Base-by-base conservation (phyloP, 2,113 vertebrate species). In the Coptodon bakossiorum region DNA sequence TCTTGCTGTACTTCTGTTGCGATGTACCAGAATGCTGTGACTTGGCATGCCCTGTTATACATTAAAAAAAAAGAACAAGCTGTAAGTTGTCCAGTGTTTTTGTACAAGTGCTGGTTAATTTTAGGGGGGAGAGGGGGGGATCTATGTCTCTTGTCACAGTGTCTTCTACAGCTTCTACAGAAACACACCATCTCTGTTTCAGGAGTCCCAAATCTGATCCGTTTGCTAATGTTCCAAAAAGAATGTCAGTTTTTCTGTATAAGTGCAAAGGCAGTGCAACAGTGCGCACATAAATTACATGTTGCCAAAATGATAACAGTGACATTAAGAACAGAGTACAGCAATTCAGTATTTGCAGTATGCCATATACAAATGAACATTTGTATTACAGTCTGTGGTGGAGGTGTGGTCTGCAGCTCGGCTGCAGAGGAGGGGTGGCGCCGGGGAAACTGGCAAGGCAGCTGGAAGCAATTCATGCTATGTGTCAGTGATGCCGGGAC, bases 1-100 rank as follows among this genome's bases (percentile, higher is more conserved):
- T 93, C 89, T 93, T 95, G 86, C 83, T 94, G 89, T 94, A 87
- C 90, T 91, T 93, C 94, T 96, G 89, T 90, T 52, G 83, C 90
- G 36, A 90, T 83, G 79, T 94, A 93, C 92, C 92, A 95, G 93
- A 95, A 94, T 93, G 90, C 92, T 93, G 91, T 92, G 92, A 93
- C 92, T 92, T 95, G 90, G 94, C 91, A 90, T 93, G 93, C 86
- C 89, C 91, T 53, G 63, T 88, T 90, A 89, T 91, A 90, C 82
- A 91, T 91, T 71, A 89, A 91, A 86, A 82, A 57, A 59, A 61
- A 90, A 80, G 24, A 19, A 78, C 14, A 81, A 86, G 81, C 68
- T 89, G 71, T 88, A 86, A 91, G 68, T 85, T 80, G 54, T 80
- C 19, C 36, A 6, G 13, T 17, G 89, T 84, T 68, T 90, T 3